Conservation (phyloP, 2,797 vertebrate species). For the Sardinella longiceps region DNA sequence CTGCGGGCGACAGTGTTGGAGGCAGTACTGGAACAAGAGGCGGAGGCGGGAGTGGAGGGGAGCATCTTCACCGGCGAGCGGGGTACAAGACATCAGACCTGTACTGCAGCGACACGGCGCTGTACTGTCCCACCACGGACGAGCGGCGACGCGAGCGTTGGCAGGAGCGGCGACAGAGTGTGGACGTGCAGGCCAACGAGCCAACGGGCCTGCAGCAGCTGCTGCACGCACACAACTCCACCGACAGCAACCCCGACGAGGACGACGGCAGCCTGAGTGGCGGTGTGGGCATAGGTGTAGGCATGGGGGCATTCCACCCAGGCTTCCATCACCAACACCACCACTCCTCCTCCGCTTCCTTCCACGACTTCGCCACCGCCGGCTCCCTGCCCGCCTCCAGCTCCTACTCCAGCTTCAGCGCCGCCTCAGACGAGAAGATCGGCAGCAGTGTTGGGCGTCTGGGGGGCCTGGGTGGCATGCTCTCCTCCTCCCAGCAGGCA, state of each 20-base stretch:
- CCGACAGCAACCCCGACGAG: conserved; percentile 84
- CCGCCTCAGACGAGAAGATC: conserved; percentile 88
- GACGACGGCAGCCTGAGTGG: neutral
- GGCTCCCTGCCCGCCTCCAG: conserved; percentile 86
- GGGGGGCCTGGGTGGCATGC: conserved; percentile 78
- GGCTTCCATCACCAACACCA: conserved; percentile 76
- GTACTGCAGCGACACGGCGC: conserved; percentile 92
- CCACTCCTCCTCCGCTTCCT: conserved; percentile 79
- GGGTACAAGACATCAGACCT: conserved; percentile 85
- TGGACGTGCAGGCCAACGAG: conserved; percentile 78
- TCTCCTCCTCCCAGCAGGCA: conserved; percentile 89
- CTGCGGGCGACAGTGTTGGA: neutral
- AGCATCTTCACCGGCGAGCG: conserved; percentile 75
- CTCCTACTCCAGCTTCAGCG: conserved; percentile 94
- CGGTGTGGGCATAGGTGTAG: conserved; percentile 4
- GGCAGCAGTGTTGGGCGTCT: conserved; percentile 21
- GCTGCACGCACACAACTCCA: conserved; percentile 84
- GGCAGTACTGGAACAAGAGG: neutral
- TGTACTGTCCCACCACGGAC: conserved; percentile 84
- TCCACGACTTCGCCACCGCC: conserved; percentile 70
- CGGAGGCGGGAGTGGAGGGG: conserved; percentile 39
- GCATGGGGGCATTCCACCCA: conserved; percentile 73
- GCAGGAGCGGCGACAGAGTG: conserved; percentile 82
- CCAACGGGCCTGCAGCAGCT: conserved; percentile 67
- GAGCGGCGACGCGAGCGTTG: conserved; percentile 74